Evolutionary conservation across 1,140 invertebrate species (phyloP).

Genomic region (Diabrotica virgifera): DNA sequence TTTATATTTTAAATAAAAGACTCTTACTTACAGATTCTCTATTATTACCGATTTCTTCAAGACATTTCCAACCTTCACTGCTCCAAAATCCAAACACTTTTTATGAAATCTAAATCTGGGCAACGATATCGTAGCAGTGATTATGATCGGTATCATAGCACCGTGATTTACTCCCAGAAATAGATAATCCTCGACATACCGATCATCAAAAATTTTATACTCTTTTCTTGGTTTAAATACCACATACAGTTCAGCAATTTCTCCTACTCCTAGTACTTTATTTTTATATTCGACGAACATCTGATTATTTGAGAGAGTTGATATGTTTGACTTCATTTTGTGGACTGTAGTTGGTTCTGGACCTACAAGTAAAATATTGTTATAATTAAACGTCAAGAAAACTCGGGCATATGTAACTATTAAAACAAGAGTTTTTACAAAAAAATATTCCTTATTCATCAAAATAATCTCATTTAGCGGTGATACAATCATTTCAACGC

Average conservation of each 20-base stretch:
- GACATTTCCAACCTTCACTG: conserved; percentile 48
- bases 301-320: conserved; percentile 27
- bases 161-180: conserved; percentile 34
- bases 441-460: no score
- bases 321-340: conserved; percentile 25
- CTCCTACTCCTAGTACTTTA: conserved; percentile 33
- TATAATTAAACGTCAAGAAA: no score
- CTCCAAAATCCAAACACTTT: conserved; percentile 43
- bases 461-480: no score
- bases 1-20: no score
- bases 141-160: conserved; percentile 21
- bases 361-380: background rate
- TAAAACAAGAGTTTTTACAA: no score
- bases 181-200: conserved; percentile 21
- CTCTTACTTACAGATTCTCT: conserved; percentile 46
- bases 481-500: no score
- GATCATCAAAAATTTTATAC: conserved; percentile 7
- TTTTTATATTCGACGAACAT: conserved; percentile 41
- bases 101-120: background rate
- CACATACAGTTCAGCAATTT: conserved; percentile 38
- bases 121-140: conserved; percentile 17
- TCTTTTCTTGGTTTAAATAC: conserved; percentile 28
- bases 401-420: no score
- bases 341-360: conserved; percentile 37
- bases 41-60: conserved; percentile 42